phyloP scores from a whole-genome alignment of 2,888 invertebrate genomes.

The Diloba caeruleocephala region DNA sequence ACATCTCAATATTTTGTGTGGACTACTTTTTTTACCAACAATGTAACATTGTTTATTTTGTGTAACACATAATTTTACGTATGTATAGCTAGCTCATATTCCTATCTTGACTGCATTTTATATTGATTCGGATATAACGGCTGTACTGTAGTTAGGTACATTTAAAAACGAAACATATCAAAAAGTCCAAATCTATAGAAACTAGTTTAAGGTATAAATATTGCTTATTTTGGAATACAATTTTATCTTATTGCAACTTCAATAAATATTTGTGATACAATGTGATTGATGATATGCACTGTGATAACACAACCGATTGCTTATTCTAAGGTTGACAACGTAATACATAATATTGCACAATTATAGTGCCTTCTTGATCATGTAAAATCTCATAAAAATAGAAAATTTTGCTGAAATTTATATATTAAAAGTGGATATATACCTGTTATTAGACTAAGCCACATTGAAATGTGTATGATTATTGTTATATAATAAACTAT shows the following conservation, averaged over 20 bases:
- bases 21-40: no score
- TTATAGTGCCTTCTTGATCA: slow-evolving; percentile 31
- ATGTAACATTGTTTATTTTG: no score
- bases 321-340: slow-evolving; percentile 15
- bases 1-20: no score
- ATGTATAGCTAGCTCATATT: background rate
- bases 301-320: slow-evolving; percentile 32
- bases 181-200: slow-evolving; percentile 27
- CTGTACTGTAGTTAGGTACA: background rate
- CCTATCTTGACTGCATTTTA: background rate
- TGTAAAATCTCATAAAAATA: slow-evolving; percentile 16
- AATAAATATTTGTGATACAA: slow-evolving; percentile 14
- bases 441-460: slow-evolving; percentile 22
- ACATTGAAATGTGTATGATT: slow-evolving; percentile 16
- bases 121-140: background rate
- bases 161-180: slow-evolving; percentile 28
- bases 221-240: slow-evolving; percentile 11
- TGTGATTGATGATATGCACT: slow-evolving; percentile 41
- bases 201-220: slow-evolving; percentile 1
- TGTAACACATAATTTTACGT: background rate
- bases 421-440: slow-evolving; percentile 10
- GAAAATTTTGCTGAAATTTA: slow-evolving; percentile 7
- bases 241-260: slow-evolving; percentile 14
- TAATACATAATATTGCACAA: slow-evolving; percentile 18
- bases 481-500: slow-evolving; percentile 28